Evolutionary conservation across 1,140 invertebrate species (phyloP).

Genomic region (Sesamia nonagrioides): DNA sequence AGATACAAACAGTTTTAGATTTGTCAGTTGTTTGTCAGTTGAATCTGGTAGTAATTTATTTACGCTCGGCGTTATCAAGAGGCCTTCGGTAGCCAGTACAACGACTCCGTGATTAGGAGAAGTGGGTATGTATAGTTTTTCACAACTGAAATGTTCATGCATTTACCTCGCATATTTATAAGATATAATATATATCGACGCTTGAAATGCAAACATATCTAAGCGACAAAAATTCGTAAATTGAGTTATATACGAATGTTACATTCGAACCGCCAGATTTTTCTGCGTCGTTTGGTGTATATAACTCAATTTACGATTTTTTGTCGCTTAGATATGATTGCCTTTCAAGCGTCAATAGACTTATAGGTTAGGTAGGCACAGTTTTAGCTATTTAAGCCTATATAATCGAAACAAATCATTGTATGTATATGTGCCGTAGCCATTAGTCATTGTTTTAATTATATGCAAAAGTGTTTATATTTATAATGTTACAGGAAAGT

Average conservation of each 20-base stretch:
- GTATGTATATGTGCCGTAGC: background rate
- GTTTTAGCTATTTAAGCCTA: background rate
- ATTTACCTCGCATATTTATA: slow-evolving; percentile 5
- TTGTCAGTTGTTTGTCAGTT: too few relatives aligned
- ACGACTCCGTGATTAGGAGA: slow-evolving; percentile 16
- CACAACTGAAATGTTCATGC: slow-evolving; percentile 16
- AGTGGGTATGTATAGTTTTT: background rate
- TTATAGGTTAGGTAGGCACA: background rate
- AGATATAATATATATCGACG: background rate
- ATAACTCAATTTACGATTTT: too few relatives aligned
- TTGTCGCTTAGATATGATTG: too few relatives aligned
- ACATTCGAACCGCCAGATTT: too few relatives aligned
- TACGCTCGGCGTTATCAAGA: slow-evolving; percentile 50
- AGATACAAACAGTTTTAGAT: slow-evolving; percentile 22
- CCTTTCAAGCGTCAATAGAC: too few relatives aligned
- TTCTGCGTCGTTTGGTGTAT: too few relatives aligned
- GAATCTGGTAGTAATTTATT: slow-evolving; percentile 50
- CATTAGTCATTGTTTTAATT: background rate
- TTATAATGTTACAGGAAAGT: slow-evolving; percentile 19
- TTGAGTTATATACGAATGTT: too few relatives aligned
- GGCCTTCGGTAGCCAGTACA: slow-evolving; percentile 51
- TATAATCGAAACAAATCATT: slow-evolving; percentile 3
- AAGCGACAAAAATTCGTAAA: too few relatives aligned
- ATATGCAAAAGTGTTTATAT: background rate
- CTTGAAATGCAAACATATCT: too few relatives aligned